Evolutionary conservation across 2,113 vertebrate genomes (phyloP).

Genomic region (Nerophis ophidion): DNA sequence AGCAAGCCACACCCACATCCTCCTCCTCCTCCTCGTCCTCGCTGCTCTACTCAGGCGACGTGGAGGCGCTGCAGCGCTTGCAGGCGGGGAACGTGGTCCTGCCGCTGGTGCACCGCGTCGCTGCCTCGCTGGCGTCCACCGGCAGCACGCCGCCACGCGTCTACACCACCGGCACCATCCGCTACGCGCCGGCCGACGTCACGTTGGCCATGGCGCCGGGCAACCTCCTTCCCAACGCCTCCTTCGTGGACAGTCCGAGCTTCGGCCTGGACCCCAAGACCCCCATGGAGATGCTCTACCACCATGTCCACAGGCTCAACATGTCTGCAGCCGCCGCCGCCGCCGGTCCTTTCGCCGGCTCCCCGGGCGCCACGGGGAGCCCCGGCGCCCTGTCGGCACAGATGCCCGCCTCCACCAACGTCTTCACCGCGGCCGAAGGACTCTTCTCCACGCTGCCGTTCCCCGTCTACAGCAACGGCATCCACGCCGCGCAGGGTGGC

Average conservation of each 20-base stretch:
- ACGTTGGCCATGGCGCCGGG: constrained; percentile 91
- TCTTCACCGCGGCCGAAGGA: constrained; percentile 96
- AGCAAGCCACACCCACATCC: constrained; percentile 80
- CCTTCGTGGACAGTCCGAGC: constrained; percentile 89
- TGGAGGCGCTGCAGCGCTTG: constrained; percentile 94
- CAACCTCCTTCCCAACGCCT: constrained; percentile 88
- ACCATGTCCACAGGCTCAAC: constrained; percentile 97
- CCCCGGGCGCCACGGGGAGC: constrained; percentile 70
- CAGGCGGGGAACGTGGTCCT: constrained; percentile 95
- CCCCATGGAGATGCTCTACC: constrained; percentile 99
- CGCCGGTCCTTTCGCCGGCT: constrained; percentile 81
- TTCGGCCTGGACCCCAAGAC: constrained; percentile 97
- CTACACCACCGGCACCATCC: constrained; percentile 98
- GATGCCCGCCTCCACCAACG: constrained; percentile 87
- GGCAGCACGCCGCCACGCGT: constrained; percentile 88
- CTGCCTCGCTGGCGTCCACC: constrained; percentile 84
- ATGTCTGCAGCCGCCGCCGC: constrained; percentile 75
- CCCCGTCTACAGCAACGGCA: constrained; percentile 98
- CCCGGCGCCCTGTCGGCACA: constrained; percentile 79
- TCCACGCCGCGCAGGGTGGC: constrained; percentile 91
- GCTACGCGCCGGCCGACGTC: constrained; percentile 96
- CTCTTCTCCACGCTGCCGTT: constrained; percentile 97
- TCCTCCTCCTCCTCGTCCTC: constrained; percentile 82
- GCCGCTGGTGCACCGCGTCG: constrained; percentile 92
- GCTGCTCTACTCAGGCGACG: constrained; percentile 91